Evolutionary conservation across 2,113 vertebrate genomes (phyloP).

Genomic region (Elaphurus davidianus): DNA sequence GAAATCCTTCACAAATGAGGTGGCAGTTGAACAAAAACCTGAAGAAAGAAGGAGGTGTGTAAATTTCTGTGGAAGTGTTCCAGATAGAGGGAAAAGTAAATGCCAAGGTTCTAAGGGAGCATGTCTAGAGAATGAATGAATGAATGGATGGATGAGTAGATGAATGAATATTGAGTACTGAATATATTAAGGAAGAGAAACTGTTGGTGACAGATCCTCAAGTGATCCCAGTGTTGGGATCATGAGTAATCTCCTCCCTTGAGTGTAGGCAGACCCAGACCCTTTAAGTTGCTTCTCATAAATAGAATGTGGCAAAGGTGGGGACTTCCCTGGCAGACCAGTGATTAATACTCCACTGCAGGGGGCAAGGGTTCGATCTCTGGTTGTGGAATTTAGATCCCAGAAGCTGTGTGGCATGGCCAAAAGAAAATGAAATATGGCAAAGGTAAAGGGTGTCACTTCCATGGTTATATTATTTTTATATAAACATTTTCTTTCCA

Average conservation of each 20-base stretch:
- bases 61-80: background rate
- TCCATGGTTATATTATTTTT: background rate
- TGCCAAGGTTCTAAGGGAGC: background rate
- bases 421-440: background rate
- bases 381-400: background rate
- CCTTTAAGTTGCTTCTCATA: background rate
- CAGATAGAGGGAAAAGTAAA: background rate
- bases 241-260: background rate
- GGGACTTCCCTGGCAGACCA: background rate
- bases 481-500: background rate
- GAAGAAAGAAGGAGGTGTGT: background rate
- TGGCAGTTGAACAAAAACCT: background rate
- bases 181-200: constrained; percentile 14
- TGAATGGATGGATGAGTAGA: background rate
- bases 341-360: background rate
- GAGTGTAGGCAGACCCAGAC: background rate
- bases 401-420: background rate
- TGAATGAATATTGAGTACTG: background rate
- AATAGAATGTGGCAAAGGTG: background rate
- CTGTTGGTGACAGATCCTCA: background rate
- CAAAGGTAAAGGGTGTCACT: background rate
- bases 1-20: background rate
- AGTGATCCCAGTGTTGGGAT: background rate
- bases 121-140: background rate
- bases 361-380: background rate